Conservation (phyloP, 2,888 invertebrate species). For the Rhimphoctona megacephalus region DNA sequence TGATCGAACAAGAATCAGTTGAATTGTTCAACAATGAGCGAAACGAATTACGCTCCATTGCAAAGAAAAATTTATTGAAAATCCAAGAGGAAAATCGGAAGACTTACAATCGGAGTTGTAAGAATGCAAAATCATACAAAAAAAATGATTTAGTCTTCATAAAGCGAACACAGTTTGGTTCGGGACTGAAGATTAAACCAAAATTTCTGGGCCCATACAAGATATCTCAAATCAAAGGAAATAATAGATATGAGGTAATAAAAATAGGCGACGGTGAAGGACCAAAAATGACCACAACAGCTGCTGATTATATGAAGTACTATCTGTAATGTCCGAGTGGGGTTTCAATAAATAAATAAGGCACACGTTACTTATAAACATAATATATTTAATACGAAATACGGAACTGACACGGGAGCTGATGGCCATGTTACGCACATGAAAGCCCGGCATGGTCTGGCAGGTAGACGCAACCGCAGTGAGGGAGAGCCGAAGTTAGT, state of each 20-base stretch:
- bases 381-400: too few species aligned
- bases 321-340: too few species aligned
- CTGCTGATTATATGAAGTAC: not conserved
- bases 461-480: too few species aligned
- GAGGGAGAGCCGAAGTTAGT: too few species aligned
- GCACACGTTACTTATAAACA: too few species aligned
- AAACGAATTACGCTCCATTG: not conserved
- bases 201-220: not conserved
- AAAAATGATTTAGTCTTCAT: constrained; percentile 11
- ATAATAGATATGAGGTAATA: constrained; percentile 19
- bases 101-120: constrained; percentile 5
- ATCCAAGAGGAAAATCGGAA: constrained; percentile 13
- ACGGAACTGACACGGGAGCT: too few species aligned
- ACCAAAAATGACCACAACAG: not conserved
- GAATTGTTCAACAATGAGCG: constrained; percentile 7
- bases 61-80: constrained; percentile 1
- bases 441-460: too few species aligned
- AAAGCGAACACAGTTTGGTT: constrained; percentile 12
- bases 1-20: constrained; percentile 14
- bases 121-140: not conserved
- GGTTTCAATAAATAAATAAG: too few species aligned
- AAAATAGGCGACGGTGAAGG: not conserved
- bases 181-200: constrained; percentile 16
- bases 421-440: too few species aligned
- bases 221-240: not conserved